Evolutionary conservation across 2,113 vertebrate species (phyloP).

Genomic region (Ophiodon elongatus): DNA sequence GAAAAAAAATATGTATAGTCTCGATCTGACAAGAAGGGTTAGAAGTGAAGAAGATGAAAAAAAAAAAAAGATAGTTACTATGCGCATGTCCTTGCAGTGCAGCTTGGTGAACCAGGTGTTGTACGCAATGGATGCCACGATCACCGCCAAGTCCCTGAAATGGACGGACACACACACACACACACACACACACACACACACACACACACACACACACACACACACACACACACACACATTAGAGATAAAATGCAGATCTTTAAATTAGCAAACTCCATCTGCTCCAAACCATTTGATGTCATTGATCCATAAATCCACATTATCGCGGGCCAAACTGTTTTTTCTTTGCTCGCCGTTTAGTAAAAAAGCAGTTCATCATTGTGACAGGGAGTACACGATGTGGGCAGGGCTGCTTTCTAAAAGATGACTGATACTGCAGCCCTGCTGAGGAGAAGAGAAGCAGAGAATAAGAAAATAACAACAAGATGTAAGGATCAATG

Average conservation of each 20-base stretch:
- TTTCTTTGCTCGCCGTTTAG: constrained; percentile 51
- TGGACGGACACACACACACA: constrained; percentile 39
- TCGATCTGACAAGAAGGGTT: constrained; percentile 32
- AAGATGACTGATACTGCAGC: constrained; percentile 76
- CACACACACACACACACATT: too few species aligned
- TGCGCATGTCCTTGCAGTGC: constrained; percentile 91
- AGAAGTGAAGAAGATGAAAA: not conserved
- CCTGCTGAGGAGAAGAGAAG: constrained; percentile 35
- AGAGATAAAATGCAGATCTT: constrained; percentile 22
- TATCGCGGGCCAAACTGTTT: constrained; percentile 58
- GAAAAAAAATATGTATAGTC: not conserved
- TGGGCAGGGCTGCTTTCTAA: constrained; percentile 63
- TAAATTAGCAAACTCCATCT: constrained; percentile 71
- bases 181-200: constrained; percentile 38
- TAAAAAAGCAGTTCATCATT: constrained; percentile 72
- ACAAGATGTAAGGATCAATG: constrained; percentile 67
- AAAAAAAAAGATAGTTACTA: constrained; percentile 82
- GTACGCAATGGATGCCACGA: constrained; percentile 93
- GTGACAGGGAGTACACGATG: constrained; percentile 59
- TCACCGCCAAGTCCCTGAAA: constrained; percentile 91
- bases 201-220: too few species aligned
- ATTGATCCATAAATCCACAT: constrained; percentile 72
- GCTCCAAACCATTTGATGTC: constrained; percentile 59
- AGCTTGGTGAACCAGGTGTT: constrained; percentile 96
- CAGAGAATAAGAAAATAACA: constrained; percentile 1